Percentiles rank a stretch among this genome's conserved stretches.
Conservation (phyloP, 2,888 invertebrate genomes). For the Diarsia rubi region DNA sequence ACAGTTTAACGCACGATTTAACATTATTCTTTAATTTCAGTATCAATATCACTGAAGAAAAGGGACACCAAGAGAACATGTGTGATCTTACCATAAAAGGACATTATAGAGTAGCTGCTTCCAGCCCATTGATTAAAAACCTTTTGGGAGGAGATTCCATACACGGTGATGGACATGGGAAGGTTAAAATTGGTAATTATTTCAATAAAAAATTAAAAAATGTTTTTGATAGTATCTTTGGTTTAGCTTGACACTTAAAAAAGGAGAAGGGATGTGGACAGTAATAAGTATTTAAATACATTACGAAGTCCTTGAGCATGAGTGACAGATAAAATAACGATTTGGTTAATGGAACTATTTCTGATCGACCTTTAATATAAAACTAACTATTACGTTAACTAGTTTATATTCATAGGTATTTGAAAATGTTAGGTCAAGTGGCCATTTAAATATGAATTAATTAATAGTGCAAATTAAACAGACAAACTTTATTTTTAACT, state of each 20-base stretch:
- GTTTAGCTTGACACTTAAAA: neutral
- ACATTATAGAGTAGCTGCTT: slow-evolving; percentile 64
- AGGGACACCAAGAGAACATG: slow-evolving; percentile 66
- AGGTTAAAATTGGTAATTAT: slow-evolving; percentile 70
- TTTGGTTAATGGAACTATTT: neutral
- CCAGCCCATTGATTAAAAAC: slow-evolving; percentile 62
- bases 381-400: no score
- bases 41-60: slow-evolving; percentile 68
- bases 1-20: neutral
- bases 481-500: neutral
- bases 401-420: neutral
- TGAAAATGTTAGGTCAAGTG: neutral
- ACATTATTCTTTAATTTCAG: slow-evolving; percentile 61
- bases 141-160: slow-evolving; percentile 66
- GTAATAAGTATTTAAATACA: neutral
- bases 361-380: neutral
- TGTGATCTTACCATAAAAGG: slow-evolving; percentile 75
- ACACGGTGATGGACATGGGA: slow-evolving; percentile 72
- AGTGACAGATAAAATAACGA: neutral
- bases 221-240: neutral
- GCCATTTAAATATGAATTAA: neutral
- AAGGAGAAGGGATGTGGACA: neutral
- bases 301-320: neutral
- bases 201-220: neutral
- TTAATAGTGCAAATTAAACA: neutral